Conservation (phyloP, 30 jellyfish, hydroid and myxozoan genomes). For the Turritopsis rubra region DNA sequence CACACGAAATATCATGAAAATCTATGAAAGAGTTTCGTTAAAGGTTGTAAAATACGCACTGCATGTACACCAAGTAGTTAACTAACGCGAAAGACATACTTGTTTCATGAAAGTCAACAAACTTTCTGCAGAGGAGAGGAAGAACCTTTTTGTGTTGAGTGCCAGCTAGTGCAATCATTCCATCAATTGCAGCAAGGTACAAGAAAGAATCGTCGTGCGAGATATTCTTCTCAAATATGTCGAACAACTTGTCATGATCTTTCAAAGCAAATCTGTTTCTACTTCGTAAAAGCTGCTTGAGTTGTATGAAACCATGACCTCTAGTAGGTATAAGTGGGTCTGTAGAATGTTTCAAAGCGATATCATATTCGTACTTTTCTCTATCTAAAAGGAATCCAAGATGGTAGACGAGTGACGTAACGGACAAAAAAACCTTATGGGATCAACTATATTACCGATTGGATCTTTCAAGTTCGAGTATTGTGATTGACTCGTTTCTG, state of each 20-base stretch:
- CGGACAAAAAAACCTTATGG: background rate
- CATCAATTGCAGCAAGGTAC: conserved; percentile 72
- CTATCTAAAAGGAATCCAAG: background rate
- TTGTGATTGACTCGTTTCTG: conserved; percentile 14
- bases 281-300: conserved; percentile 37
- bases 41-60: background rate
- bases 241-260: conserved; percentile 34
- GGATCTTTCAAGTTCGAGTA: background rate
- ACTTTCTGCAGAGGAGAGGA: conserved; percentile 62
- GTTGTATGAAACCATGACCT: conserved; percentile 74
- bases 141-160: conserved; percentile 39
- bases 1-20: conserved; percentile 26
- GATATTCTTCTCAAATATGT: conserved; percentile 42
- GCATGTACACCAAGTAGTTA: too few relatives aligned
- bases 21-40: background rate
- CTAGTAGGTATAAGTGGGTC: conserved; percentile 74
- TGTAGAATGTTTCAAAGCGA: conserved; percentile 47
- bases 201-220: conserved; percentile 66
- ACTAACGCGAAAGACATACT: conserved; percentile 1
- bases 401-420: background rate
- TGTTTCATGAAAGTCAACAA: conserved; percentile 33
- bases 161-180: conserved; percentile 37
- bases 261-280: conserved; percentile 43
- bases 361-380: conserved; percentile 25
- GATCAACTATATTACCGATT: background rate